Percentiles rank a stretch among this genome's conserved stretches.
Evolutionary conservation across 1,140 invertebrate species (phyloP).

Genomic region (Cherax destructor): DNA sequence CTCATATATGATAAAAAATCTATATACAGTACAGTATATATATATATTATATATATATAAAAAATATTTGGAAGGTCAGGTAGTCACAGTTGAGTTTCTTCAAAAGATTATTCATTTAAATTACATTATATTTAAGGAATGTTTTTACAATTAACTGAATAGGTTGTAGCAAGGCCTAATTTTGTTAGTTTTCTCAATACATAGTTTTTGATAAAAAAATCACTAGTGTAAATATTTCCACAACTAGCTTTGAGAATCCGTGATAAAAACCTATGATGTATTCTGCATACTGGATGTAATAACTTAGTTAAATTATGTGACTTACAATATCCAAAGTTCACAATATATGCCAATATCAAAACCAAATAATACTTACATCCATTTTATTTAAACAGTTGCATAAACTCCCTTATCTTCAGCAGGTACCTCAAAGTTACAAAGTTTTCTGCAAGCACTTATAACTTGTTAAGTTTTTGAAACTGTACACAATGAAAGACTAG

Average conservation of each 20-base stretch:
- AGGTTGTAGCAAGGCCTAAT: background rate
- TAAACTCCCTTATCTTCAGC: background rate
- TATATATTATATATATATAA: background rate
- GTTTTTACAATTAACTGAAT: background rate
- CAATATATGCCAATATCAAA: background rate
- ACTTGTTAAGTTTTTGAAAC: background rate
- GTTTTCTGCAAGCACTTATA: background rate
- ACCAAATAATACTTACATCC: background rate
- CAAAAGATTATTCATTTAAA: background rate
- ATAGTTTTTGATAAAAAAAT: background rate
- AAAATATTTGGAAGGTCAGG: background rate
- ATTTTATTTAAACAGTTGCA: background rate
- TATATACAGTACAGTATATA: no score
- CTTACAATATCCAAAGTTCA: background rate
- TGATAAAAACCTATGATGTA: background rate
- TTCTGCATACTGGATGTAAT: background rate
- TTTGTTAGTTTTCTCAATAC: background rate
- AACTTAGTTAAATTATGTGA: background rate
- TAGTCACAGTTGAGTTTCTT: background rate
- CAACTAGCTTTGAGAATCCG: background rate
- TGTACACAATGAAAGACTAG: constrained; percentile 5
- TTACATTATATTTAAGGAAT: background rate
- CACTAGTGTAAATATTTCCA: background rate
- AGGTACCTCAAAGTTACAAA: background rate
- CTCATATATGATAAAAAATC: background rate